A percentile compares a stretch with the other conserved stretches of the same genome.
These are phyloP conservation scores for Tetrapedia diversipes DNA, from an alignment of 2,888 invertebrate species.

Conservation along the genomic window DNA sequence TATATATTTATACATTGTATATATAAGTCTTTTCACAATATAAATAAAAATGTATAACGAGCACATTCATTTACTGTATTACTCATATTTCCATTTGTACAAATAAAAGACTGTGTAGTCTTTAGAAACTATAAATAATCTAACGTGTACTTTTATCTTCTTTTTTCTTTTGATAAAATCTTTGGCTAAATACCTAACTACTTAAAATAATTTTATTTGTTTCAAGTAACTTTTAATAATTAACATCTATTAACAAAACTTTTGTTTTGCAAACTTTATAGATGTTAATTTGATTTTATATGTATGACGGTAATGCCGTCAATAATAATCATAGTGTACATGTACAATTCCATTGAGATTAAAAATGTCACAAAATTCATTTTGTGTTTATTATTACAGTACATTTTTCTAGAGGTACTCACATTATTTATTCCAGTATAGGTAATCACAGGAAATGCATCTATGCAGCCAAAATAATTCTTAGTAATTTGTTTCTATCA, in stretches of 20 bases:
- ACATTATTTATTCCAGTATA: constrained; percentile 48
- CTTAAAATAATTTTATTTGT: constrained; percentile 52
- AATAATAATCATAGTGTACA: constrained; percentile 33
- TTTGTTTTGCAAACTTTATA: constrained; percentile 28
- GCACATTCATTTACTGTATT: constrained; percentile 56
- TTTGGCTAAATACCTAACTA: constrained; percentile 76
- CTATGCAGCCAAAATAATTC: constrained; percentile 38
- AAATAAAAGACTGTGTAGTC: constrained; percentile 66
- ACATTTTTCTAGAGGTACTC: constrained; percentile 50
- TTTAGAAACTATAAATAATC: constrained; percentile 64
- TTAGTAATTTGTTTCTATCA: constrained; percentile 41
- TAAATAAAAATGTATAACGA: constrained; percentile 68
- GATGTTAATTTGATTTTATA: constrained; percentile 39
- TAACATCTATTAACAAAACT: constrained; percentile 55
- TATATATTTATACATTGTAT: constrained; percentile 56
- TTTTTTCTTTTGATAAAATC: constrained; percentile 67
- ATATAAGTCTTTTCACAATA: constrained; percentile 63
- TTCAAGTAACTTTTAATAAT: constrained; percentile 62
- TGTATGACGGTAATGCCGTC: constrained; percentile 28
- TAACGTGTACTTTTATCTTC: constrained; percentile 51
- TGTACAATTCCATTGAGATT: constrained; percentile 49
- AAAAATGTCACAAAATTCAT: constrained; percentile 45
- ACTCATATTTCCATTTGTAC: constrained; percentile 67
- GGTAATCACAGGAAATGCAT: constrained; percentile 58
- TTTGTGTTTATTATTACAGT: constrained; percentile 32